phyloP scores from a whole-genome alignment of 2,797 vertebrate genomes.

The Rhynchonycteris naso region DNA sequence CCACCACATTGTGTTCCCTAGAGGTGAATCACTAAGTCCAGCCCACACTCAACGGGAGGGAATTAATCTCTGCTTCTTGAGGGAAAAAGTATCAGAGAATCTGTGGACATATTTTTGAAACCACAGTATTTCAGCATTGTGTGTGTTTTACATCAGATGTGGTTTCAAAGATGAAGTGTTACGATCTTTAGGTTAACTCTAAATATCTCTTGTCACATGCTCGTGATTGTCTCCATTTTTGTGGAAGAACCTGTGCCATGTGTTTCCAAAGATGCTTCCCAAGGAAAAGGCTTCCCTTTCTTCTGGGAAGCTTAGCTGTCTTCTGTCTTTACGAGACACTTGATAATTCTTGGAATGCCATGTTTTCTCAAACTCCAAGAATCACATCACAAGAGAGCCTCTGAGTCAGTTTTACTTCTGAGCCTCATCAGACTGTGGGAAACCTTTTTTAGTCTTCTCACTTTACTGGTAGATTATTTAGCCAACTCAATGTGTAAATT shows the following conservation, averaged over 20 bases:
- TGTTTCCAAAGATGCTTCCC: neutral
- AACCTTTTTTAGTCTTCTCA: neutral
- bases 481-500: neutral
- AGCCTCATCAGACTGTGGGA: neutral
- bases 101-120: neutral
- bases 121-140: neutral
- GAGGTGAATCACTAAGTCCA: neutral
- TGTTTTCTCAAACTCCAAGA: slow-evolving; percentile 13
- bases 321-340: neutral
- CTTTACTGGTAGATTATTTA: neutral
- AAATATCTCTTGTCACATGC: neutral
- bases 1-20: neutral
- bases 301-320: neutral
- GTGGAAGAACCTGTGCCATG: neutral
- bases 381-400: neutral
- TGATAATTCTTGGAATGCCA: neutral
- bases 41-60: neutral
- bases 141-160: neutral
- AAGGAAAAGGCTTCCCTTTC: neutral
- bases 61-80: neutral
- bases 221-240: neutral
- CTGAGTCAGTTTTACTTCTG: neutral
- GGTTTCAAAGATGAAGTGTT: neutral
- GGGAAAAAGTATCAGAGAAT: neutral
- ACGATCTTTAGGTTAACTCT: neutral